A percentile compares a stretch with the other conserved stretches of the same genome.
These are phyloP conservation scores for Brenthis ino DNA, from an alignment of 2,888 invertebrate species.

Conservation along the genomic window DNA sequence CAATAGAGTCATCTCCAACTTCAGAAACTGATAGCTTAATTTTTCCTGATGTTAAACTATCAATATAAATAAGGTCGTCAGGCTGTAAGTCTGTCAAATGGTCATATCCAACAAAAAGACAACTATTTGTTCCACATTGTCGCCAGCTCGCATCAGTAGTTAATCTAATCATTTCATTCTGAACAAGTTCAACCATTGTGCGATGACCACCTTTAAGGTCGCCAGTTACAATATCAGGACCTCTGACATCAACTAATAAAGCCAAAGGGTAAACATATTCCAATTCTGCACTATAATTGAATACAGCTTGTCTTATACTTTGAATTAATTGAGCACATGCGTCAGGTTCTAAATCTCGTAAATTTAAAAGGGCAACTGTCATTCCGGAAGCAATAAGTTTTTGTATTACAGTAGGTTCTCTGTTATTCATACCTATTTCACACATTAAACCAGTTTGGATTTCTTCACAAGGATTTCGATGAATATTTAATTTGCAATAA, in stretches of 20 bases:
- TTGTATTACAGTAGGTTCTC: conserved; percentile 67
- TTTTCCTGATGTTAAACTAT: conserved; percentile 64
- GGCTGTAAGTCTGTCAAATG: conserved; percentile 74
- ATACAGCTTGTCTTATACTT: conserved; percentile 73
- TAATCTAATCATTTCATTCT: conserved; percentile 67
- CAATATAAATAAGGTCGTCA: conserved; percentile 76
- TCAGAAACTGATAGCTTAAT: conserved; percentile 63
- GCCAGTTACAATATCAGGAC: conserved; percentile 72
- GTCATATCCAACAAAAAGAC: conserved; percentile 80
- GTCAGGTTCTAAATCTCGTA: conserved; percentile 69
- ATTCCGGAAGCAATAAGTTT: conserved; percentile 73
- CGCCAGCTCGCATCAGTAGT: conserved; percentile 79
- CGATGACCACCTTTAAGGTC: conserved; percentile 66
- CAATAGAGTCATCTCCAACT: conserved; percentile 72
- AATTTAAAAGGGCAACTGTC: conserved; percentile 72
- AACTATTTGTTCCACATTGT: conserved; percentile 78
- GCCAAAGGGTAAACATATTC: conserved; percentile 78
- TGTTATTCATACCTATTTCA: conserved; percentile 66
- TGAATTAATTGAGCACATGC: conserved; percentile 70
- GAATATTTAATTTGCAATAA: conserved; percentile 61
- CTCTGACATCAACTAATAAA: conserved; percentile 66
- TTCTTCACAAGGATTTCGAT: conserved; percentile 69
- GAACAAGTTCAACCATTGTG: conserved; percentile 59
- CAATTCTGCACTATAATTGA: conserved; percentile 73
- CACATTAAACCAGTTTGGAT: conserved; percentile 74